These are phyloP conservation scores for Cryptomyrus ogoouensis DNA, from an alignment of 2,113 vertebrate genomes.

Conservation along the genomic window DNA sequence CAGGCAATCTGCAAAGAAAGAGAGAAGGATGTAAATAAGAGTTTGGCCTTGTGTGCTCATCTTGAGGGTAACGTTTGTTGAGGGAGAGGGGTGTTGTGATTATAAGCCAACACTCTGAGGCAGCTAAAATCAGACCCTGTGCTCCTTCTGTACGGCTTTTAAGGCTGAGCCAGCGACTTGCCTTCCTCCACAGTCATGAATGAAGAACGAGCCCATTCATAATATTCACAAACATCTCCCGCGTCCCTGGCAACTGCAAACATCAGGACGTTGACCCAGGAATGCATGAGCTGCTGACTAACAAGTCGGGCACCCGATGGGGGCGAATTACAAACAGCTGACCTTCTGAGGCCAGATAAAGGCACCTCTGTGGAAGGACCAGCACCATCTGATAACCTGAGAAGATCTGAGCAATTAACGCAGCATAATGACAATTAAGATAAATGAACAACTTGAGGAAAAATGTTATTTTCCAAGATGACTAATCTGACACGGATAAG, in stretches of 20 bases:
- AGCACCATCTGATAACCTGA: not conserved
- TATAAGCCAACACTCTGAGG: not conserved
- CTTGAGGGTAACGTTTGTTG: not conserved
- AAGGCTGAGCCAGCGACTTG: not conserved
- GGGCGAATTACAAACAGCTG: not conserved
- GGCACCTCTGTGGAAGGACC: not conserved
- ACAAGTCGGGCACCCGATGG: not conserved
- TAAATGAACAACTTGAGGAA: not conserved
- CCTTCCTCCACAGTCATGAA: not conserved
- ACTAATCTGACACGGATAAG: not conserved
- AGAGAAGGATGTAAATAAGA: constrained; percentile 3
- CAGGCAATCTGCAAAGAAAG: not conserved
- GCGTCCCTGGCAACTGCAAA: not conserved
- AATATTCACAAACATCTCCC: constrained; percentile 13
- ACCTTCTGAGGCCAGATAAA: not conserved
- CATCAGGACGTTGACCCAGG: not conserved
- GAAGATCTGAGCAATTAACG: not conserved
- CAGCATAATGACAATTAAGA: not conserved
- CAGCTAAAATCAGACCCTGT: not conserved
- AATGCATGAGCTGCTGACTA: constrained; percentile 1
- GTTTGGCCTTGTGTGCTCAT: not conserved
- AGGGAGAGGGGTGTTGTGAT: not conserved
- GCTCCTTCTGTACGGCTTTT: not conserved
- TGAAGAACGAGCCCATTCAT: constrained; percentile 6
- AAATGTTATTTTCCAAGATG: not conserved